Evolutionary conservation across 2,797 vertebrate genomes (phyloP).

Genomic region (Sebastes goodei): DNA sequence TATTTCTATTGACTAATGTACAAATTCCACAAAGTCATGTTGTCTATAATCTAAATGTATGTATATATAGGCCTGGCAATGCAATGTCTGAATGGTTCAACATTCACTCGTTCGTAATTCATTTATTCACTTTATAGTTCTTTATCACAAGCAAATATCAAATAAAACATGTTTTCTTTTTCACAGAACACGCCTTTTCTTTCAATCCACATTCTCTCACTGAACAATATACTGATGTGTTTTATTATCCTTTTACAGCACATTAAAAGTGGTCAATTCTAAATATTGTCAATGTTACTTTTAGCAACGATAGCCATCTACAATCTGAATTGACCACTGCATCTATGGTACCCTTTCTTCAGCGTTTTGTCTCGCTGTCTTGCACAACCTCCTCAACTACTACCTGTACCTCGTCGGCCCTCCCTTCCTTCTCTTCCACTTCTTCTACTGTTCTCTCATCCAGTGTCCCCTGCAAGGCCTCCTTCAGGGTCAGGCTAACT

Average conservation of each 20-base stretch:
- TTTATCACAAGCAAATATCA: background rate
- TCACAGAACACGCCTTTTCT: background rate
- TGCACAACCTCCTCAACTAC: background rate
- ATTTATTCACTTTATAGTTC: background rate
- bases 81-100: slow-evolving; percentile 4
- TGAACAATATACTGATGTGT: background rate
- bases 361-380: background rate
- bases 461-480: slow-evolving; percentile 78
- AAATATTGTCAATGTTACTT: background rate
- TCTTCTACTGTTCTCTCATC: slow-evolving; percentile 12
- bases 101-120: background rate
- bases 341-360: background rate
- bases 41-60: slow-evolving; percentile 31
- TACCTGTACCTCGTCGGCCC: background rate
- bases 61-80: slow-evolving; percentile 8
- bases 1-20: slow-evolving; percentile 8
- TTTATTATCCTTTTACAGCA: background rate
- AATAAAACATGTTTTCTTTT: background rate
- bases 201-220: background rate
- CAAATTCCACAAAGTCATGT: background rate
- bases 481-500: slow-evolving; percentile 82
- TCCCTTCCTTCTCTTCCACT: background rate
- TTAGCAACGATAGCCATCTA: too few species aligned
- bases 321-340: background rate
- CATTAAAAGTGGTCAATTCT: background rate